A percentile compares a stretch with the other conserved stretches of the same genome.
Conservation (phyloP, 2,113 vertebrate genomes). For the Scolopax mira region DNA sequence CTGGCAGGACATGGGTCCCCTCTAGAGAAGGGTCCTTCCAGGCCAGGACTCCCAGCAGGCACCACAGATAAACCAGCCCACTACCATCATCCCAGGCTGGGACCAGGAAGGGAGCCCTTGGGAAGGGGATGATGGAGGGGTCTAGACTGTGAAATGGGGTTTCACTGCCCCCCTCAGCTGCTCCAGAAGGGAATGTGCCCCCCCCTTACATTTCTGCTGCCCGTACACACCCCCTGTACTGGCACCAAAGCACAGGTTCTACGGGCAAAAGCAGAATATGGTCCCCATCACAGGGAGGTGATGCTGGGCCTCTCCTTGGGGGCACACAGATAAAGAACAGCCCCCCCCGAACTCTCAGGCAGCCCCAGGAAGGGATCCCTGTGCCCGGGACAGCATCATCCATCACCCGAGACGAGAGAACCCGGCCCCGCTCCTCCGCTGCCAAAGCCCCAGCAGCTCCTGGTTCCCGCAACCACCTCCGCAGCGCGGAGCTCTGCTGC, state of each 20-base stretch:
- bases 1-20: not conserved
- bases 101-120: not conserved
- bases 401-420: not conserved
- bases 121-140: accelerated
- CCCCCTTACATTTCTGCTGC: too few species aligned
- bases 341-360: not conserved
- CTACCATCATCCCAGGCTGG: not conserved
- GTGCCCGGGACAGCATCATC: not conserved
- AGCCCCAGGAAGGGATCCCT: not conserved
- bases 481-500: conserved; percentile 17
- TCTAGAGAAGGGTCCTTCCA: not conserved
- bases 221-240: accelerated
- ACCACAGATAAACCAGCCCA: not conserved
- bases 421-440: not conserved
- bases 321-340: accelerated
- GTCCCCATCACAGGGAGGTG: not conserved
- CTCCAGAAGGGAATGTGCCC: not conserved
- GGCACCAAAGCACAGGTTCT: accelerated
- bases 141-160: not conserved
- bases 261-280: accelerated
- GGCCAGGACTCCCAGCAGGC: not conserved
- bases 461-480: accelerated
- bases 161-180: not conserved
- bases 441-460: not conserved
- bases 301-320: not conserved